These are phyloP conservation scores for Brachirus orientalis DNA, from an alignment of 2,113 vertebrate genomes.

Conservation along the genomic window DNA sequence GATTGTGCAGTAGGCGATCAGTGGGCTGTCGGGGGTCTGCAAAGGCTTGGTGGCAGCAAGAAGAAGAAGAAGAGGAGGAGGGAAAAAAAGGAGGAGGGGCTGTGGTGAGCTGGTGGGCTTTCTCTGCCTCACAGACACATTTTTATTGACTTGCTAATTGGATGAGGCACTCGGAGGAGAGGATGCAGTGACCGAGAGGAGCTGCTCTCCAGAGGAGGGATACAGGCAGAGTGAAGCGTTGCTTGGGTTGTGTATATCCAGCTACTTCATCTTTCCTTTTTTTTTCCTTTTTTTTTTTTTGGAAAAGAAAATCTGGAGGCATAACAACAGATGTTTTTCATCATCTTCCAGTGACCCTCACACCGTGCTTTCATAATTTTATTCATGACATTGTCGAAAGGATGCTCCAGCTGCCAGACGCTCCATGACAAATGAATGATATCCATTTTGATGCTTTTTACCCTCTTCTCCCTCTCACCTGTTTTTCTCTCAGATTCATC, in stretches of 20 bases:
- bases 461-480: slow-evolving; percentile 38
- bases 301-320: slow-evolving; percentile 25
- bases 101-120: slow-evolving; percentile 73
- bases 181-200: slow-evolving; percentile 75
- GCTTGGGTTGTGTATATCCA: slow-evolving; percentile 38
- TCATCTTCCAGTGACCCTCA: slow-evolving; percentile 65
- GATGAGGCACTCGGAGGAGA: slow-evolving; percentile 77
- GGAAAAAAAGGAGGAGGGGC: slow-evolving; percentile 68
- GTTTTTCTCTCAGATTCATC: slow-evolving; percentile 46
- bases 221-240: slow-evolving; percentile 48
- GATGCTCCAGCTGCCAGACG: slow-evolving; percentile 73
- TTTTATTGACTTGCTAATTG: slow-evolving; percentile 83
- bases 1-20: slow-evolving; percentile 63
- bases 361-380: slow-evolving; percentile 62
- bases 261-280: slow-evolving; percentile 21
- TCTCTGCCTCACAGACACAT: slow-evolving; percentile 77
- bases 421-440: slow-evolving; percentile 78
- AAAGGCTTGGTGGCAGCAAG: slow-evolving; percentile 55
- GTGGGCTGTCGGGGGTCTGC: slow-evolving; percentile 50
- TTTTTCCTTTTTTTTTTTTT: not conserved
- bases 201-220: slow-evolving; percentile 61
- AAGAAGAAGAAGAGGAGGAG: slow-evolving; percentile 59
- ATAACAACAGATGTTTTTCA: slow-evolving; percentile 74
- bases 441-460: slow-evolving; percentile 60
- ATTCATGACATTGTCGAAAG: slow-evolving; percentile 76